Evolutionary conservation across 2,888 invertebrate species (phyloP), one percentile per base, ranked within the genome.

Genomic region (Glomeris marginata): DNA sequence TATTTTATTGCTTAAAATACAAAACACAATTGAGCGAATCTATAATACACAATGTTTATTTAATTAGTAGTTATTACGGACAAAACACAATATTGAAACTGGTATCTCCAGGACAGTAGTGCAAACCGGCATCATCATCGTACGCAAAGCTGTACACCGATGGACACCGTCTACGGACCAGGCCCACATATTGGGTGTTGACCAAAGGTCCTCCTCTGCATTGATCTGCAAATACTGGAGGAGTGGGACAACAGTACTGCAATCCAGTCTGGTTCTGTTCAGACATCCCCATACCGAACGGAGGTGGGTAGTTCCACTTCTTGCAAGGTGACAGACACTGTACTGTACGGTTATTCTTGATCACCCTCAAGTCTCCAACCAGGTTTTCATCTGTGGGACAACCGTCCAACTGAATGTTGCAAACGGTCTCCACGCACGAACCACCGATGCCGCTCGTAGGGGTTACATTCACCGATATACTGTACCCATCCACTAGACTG

Each of bases 301-400:
- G 47, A 13, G 47, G n/a, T 22, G 47, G 47, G 16, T 41, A 47
- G 20, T 47, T 47, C 47, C 47, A 47, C 18, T 22, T 40, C 41
- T 47, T 47, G 21, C 47, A 47, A 6, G 47, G 47, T 2, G 47
- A 45, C 47, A 47, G 28, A n/a, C 47, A 47, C 47, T 28, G 22
- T 5, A 42, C 41, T 18, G 22, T 21, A 1, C 22, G 10, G n/a
- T 41, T 41, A 47, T 47, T 33, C 15, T 5, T 21, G 41, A 21
- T 20, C 6, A 42, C 47, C 2, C 47, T 20, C 1, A 47, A 16
- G 42, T 47, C 47, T 41, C 47, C 47, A 6, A 47, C 47, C 16
- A 43, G 18, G n/a, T n/a, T n/a, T 42, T 47, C 47, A 18, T 47
- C 42, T n/a, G 16, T 15, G 8, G 47, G 47, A 18, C 43, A 47